Percentiles rank a stretch among this genome's conserved stretches.
Conservation (phyloP, 2,797 vertebrate genomes). For the Phataginus tricuspis region DNA sequence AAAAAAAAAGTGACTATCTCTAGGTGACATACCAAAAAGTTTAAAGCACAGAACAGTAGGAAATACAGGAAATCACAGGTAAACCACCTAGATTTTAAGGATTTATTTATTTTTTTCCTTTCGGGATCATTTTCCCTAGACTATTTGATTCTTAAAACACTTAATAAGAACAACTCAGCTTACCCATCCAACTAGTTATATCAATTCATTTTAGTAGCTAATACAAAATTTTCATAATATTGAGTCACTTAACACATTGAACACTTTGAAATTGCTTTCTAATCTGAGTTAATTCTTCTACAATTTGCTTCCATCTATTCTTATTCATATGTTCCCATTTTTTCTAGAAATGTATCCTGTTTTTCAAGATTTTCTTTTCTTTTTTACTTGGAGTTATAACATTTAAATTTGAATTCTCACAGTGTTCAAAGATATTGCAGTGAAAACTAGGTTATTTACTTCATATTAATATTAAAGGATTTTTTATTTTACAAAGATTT, state of each 20-base stretch:
- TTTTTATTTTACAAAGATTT: background rate
- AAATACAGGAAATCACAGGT: conserved; percentile 3
- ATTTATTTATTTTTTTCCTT: conserved; percentile 35
- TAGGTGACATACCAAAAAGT: conserved; percentile 7
- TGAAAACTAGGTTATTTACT: conserved; percentile 61
- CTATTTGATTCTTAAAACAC: conserved; percentile 26
- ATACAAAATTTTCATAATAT: conserved; percentile 52
- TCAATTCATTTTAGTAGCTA: conserved; percentile 61
- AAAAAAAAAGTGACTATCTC: conserved; percentile 31
- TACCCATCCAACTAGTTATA: background rate
- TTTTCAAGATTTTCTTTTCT: conserved; percentile 33
- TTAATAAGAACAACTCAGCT: background rate
- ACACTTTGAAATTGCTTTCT: conserved; percentile 41
- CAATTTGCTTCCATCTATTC: conserved; percentile 55
- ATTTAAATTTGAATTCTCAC: conserved; percentile 52
- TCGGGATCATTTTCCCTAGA: background rate
- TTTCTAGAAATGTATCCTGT: conserved; percentile 22
- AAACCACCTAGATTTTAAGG: conserved; percentile 30
- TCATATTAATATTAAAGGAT: conserved; percentile 12
- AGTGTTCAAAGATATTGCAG: conserved; percentile 58
- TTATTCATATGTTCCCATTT: conserved; percentile 9
- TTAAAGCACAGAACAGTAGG: conserved; percentile 31
- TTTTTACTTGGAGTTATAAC: background rate
- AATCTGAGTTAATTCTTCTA: conserved; percentile 56
- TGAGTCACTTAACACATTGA: conserved; percentile 33